Base-by-base conservation (phyloP, 2,113 vertebrate genomes). In the Astatoreochromis straeleni region DNA sequence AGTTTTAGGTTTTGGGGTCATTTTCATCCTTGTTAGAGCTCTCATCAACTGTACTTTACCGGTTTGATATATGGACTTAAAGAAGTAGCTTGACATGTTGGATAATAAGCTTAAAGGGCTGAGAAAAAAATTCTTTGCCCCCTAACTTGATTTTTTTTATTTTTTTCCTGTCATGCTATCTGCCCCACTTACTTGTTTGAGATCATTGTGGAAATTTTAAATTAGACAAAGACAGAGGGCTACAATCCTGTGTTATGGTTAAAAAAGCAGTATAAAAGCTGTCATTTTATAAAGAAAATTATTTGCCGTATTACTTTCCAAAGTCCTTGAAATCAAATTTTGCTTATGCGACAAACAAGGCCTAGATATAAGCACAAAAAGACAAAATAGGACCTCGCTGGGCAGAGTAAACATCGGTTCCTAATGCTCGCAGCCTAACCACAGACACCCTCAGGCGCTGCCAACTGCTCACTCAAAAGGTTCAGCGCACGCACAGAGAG, bases 391-490 rank as follows among this genome's bases (percentile, higher is more conserved):
- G n/a, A 47, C 54, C 29, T 81, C 1, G 3, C 29, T 54, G 38
- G 11, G 14, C 49, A 49, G 16, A 78, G 73, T 33, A 51, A 78
- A 49, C 54, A 42, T 55, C 7, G 38, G 40, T 73, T 84, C n/a
- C 5, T 19, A 45, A 19, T 51, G 35, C 26, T 33, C 14, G 11
- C 70, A 31, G 42, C 21, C 17, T 57, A 49, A 81, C 38, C 33
- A 49, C 7, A 82, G 33, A 87, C 81, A 21, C 26, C 45, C 79
- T 19, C 80, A 53, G 51, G 60, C 29, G 80, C 65, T 84, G 51
- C 81, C 92, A 93, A 87, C 89, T 91, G 91, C 65, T 75, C 83
- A 80, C 68, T 85, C 83, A 80, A 88, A 82, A 85, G 57, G 57
- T 81, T 73, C 29, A 51, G 35, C n/a, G 42, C 60, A 57, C 12